Base-by-base conservation (phyloP, 2,797 vertebrate species). In the Lagocephalus sceleratus region DNA sequence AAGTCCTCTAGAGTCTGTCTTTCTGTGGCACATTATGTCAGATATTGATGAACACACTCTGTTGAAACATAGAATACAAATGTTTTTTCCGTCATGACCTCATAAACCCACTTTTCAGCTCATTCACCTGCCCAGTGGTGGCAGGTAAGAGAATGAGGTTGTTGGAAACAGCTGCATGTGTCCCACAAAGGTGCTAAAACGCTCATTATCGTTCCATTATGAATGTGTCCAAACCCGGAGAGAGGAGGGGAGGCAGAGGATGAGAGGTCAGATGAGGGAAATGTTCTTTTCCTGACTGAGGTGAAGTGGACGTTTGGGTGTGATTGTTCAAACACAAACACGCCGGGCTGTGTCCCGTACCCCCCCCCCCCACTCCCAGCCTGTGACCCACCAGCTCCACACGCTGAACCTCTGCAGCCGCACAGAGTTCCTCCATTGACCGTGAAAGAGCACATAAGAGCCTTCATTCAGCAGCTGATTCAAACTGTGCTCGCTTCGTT, bases 321-420 rank as follows among this genome's bases (percentile, higher is more conserved):
- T 76, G 68, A 83, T 81, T 79, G 78, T 82, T 82, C 67, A 57
- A 63, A 64, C 56, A 77, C 69, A 65, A 55, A 66, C 51, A 73
- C 64, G 43, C 56, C 19, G 0, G 50, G 55, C 78, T 73, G 61
- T 69, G 75, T 84, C 74, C 75, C 75, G 75, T 17, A 61, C 55
- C 22, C 54, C 56, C 67, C 56, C 69, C 64, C 66, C 55, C 22
- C 54, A 53, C 67, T 58, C 69, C 64, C 66, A 66, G 49, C 20
- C 57, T 45, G 14, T 55, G 52, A 67, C 51, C 47, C 66, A 17
- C 60, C 40, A 45, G 40, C 39, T 29, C 46, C 44, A 47, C 50
- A 51, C 40, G 51, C 35, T 43, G 22, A 54, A 41, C 60, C 48
- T 39, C 47, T 60, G 57, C 63, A 48, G 71, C 71, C 64, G 62